Evolutionary conservation across 1,140 invertebrate species (phyloP), one percentile per base, ranked within the genome.

Genomic region (Aphaenogaster ashmeadi): DNA sequence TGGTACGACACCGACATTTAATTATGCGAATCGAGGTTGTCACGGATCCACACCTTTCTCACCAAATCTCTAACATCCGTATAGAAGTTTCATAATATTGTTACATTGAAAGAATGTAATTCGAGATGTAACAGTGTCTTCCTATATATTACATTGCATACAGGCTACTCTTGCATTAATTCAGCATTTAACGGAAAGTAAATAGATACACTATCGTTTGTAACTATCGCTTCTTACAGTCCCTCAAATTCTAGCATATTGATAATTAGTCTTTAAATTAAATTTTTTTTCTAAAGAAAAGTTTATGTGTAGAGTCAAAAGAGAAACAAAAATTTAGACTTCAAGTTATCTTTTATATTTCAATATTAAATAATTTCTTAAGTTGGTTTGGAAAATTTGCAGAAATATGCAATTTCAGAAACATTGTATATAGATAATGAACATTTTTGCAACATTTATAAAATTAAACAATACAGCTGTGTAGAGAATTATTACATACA

Each of bases 11-110:
- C n/a, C 47, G 62, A 69, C 64, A 81, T 81, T 81, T 81, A 81
- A 81, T 81, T 81, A 81, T 21, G 64, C 62, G 78, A 81, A 81
- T 81, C 62, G 62, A 54, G 62, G 62, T 44, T 81, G 78, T 69
- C 62, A 47, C 64, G 47, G 47, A 81, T 54, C 72, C 27, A 56
- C 38, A 52, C 62, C 21, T 69, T 81, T 81, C 62, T 69, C 78
- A 81, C 36, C 21, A 36, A 54, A 56, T 69, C 47, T 69, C 62
- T 33, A 78, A 78, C 75, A 66, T 66, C 27, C 62, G 50, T 21
- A 69, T 69, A 66, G 44, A 13, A 13, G n/a, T 69, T 69, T 54
- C 62, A 9, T 9, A 54, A 81, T 64, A 47, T 54, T 21, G 62
- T 41, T 67, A 80, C 77, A 66, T 38, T 15, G 33, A 41, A 50